Percentiles rank a stretch among this genome's conserved stretches.
These are phyloP conservation scores for Glossosoma conforme DNA, from an alignment of 1,140 invertebrate species.

Conservation along the genomic window DNA sequence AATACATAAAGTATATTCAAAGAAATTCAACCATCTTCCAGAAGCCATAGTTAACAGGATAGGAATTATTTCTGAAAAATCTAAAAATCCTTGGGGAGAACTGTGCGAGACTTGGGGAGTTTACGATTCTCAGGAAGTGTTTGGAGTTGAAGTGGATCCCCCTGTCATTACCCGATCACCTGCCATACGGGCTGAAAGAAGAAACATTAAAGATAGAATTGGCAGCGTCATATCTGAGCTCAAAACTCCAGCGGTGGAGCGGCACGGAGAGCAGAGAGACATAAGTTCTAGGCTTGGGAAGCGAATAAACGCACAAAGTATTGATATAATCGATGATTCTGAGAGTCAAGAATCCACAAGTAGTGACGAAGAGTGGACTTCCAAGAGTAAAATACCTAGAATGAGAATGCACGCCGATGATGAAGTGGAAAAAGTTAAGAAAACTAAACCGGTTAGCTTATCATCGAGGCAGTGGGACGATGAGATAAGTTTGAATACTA, in stretches of 20 bases:
- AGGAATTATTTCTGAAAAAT: conserved; percentile 23
- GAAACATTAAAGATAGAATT: conserved; percentile 10
- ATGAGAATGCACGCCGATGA: conserved; percentile 89
- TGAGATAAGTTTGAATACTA: conserved; percentile 3
- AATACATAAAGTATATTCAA: conserved; percentile 24
- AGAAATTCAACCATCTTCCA: conserved; percentile 20
- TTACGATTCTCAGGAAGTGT: conserved; percentile 56
- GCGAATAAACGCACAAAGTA: conserved; percentile 40
- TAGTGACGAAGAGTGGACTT: conserved; percentile 50
- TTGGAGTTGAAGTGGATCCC: conserved; percentile 31
- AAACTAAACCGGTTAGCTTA: conserved; percentile 6
- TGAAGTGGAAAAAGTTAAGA: conserved; percentile 58
- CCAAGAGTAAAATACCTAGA: conserved; percentile 59
- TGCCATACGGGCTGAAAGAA: conserved; percentile 3
- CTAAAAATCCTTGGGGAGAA: conserved; percentile 68
- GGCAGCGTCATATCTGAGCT: conserved; percentile 1
- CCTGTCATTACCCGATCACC: conserved; percentile 5
- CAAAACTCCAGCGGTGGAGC: background rate
- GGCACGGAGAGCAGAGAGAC: background rate
- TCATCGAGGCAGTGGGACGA: conserved; percentile 1
- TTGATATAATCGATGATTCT: conserved; percentile 5
- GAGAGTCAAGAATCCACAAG: conserved; percentile 11
- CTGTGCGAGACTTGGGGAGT: conserved; percentile 64
- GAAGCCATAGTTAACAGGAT: conserved; percentile 9
- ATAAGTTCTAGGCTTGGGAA: conserved; percentile 28